Evolutionary conservation across 2,888 invertebrate species (phyloP).

Genomic region (Drosophila sordidapex): DNA sequence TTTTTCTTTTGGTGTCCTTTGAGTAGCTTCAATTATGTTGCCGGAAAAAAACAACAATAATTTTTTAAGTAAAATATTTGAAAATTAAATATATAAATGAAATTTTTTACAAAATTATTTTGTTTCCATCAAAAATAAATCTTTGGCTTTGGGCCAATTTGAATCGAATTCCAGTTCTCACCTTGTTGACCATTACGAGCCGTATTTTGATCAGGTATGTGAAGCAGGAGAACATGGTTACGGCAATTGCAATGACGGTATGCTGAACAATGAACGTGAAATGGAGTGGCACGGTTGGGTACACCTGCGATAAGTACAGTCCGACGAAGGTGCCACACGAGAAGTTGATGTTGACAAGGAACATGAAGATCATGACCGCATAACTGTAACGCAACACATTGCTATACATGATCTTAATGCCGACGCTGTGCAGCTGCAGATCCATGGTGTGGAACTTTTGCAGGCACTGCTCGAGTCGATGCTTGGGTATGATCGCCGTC

Average conservation of each 20-base stretch:
- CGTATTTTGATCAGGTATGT: slow-evolving; percentile 79
- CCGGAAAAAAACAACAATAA: background rate
- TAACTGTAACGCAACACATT: slow-evolving; percentile 81
- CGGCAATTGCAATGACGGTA: slow-evolving; percentile 77
- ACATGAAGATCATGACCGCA: slow-evolving; percentile 65
- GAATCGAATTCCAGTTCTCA: slow-evolving; percentile 40
- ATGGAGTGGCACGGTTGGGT: slow-evolving; percentile 75
- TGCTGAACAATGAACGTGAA: slow-evolving; percentile 83
- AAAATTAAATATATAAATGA: background rate
- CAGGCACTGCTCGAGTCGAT: slow-evolving; percentile 78
- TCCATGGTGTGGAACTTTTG: slow-evolving; percentile 78
- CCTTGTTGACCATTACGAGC: slow-evolving; percentile 82
- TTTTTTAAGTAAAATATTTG: background rate
- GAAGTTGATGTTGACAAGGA: slow-evolving; percentile 70
- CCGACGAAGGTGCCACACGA: slow-evolving; percentile 77
- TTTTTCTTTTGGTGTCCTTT: background rate
- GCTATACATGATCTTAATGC: slow-evolving; percentile 83
- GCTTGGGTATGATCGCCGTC: slow-evolving; percentile 78
- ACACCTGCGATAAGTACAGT: slow-evolving; percentile 65
- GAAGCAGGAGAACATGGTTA: slow-evolving; percentile 73
- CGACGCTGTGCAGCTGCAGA: slow-evolving; percentile 73
- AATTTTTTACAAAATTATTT: background rate
- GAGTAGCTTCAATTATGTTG: background rate
- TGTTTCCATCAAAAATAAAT: background rate
- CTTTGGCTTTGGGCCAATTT: background rate